A percentile compares a stretch with the other conserved stretches of the same genome.
Evolutionary conservation across 2,797 vertebrate species (phyloP).

Genomic region (Amniataba percoides): DNA sequence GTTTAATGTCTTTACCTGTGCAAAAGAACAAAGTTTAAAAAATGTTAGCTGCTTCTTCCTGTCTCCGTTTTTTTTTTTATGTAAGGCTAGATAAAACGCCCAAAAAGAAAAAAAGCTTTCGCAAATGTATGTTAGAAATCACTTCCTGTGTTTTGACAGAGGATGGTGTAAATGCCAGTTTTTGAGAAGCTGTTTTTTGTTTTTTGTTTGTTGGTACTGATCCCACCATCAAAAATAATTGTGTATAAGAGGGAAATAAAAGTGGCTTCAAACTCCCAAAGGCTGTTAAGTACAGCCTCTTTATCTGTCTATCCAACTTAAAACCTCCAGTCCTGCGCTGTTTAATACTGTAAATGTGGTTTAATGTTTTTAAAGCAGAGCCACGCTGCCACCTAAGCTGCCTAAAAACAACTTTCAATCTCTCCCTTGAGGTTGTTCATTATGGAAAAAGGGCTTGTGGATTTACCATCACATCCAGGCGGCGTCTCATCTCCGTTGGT

Average conservation of each 20-base stretch:
- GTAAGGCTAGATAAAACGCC: too few species aligned
- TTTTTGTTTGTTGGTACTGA: too few species aligned
- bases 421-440: conserved; percentile 60
- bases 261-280: not conserved
- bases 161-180: not conserved
- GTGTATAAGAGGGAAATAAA: not conserved
- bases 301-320: not conserved
- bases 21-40: not conserved
- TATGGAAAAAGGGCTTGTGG: conserved; percentile 47
- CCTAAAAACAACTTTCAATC: conserved; percentile 45
- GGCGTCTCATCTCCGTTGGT: conserved; percentile 58
- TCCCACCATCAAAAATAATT: conserved; percentile 7
- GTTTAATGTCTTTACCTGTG: too few species aligned
- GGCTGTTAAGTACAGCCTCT: not conserved
- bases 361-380: conserved; percentile 10
- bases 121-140: not conserved
- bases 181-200: not conserved
- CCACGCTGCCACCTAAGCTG: conserved; percentile 37
- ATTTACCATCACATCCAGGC: conserved; percentile 59
- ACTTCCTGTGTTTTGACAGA: not conserved
- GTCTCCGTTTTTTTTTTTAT: too few species aligned
- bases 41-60: too few species aligned
- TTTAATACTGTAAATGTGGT: conserved; percentile 1
- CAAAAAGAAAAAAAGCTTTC: not conserved
- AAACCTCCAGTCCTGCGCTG: not conserved